Conservation (phyloP, 2,113 vertebrate species). For the Diadophis punctatus region DNA sequence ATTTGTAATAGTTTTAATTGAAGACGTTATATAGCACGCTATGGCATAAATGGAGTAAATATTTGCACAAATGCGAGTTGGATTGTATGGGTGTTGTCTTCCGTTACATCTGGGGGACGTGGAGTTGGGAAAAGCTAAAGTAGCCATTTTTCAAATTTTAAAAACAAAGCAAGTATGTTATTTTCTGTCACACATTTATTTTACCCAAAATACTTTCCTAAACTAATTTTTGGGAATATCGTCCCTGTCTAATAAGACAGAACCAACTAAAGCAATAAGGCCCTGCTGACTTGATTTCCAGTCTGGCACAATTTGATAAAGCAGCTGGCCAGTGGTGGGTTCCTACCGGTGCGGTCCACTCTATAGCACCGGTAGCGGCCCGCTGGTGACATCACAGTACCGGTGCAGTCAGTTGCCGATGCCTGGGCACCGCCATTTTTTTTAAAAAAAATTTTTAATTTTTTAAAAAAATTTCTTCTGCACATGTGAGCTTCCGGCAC, state of each 20-base stretch:
- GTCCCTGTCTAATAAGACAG: neutral
- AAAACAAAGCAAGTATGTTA: neutral
- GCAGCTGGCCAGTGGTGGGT: neutral
- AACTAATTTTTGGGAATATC: neutral
- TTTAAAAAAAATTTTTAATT: no score
- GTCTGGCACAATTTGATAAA: neutral
- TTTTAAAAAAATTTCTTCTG: no score
- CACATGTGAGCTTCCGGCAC: no score
- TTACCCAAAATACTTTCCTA: neutral
- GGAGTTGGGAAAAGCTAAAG: neutral
- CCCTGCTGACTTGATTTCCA: neutral
- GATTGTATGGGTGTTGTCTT: neutral
- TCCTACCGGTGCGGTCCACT: no score
- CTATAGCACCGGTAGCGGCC: no score
- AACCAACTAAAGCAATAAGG: neutral
- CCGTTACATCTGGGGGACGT: neutral
- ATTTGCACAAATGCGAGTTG: neutral
- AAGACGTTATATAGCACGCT: neutral
- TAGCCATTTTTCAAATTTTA: neutral
- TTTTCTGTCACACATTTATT: neutral
- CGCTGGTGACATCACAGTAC: no score
- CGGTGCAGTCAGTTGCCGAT: no score
- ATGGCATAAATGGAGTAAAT: neutral
- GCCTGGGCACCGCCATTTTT: no score
- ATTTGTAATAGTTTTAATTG: neutral